These are phyloP conservation scores for Macrophya annulata DNA, from an alignment of 2,888 invertebrate genomes.

Conservation along the genomic window DNA sequence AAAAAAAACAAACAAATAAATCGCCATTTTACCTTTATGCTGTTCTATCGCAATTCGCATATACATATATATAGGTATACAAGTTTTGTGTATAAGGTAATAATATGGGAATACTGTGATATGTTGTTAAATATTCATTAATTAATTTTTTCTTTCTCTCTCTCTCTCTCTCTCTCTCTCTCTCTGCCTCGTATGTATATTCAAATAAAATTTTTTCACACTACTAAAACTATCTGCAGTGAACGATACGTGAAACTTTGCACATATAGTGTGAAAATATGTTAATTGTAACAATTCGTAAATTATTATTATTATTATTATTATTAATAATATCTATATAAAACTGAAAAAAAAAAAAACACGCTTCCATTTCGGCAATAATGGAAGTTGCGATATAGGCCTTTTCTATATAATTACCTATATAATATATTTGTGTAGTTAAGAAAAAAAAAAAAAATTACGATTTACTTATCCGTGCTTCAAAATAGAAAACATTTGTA, in stretches of 20 bases:
- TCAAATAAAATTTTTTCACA: slow-evolving; percentile 67
- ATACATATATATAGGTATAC: slow-evolving; percentile 46
- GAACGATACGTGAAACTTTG: not conserved
- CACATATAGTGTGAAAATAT: slow-evolving; percentile 31
- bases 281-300: slow-evolving; percentile 28
- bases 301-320: slow-evolving; percentile 17
- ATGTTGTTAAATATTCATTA: slow-evolving; percentile 69
- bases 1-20: slow-evolving; percentile 59
- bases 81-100: slow-evolving; percentile 72
- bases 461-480: not conserved
- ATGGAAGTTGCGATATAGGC: not conserved
- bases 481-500: not conserved
- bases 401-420: slow-evolving; percentile 18
- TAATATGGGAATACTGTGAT: slow-evolving; percentile 78
- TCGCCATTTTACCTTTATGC: slow-evolving; percentile 75
- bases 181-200: slow-evolving; percentile 69
- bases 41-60: slow-evolving; percentile 75
- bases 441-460: not conserved
- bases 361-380: slow-evolving; percentile 28
- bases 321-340: not conserved
- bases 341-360: slow-evolving; percentile 43
- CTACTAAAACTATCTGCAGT: slow-evolving; percentile 57
- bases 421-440: not conserved
- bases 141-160: slow-evolving; percentile 62
- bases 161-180: slow-evolving; percentile 69